A percentile compares a stretch with the other conserved stretches of the same genome.
phyloP scores from a whole-genome alignment of 2,113 vertebrate genomes.

The Oryzias javanicus region DNA sequence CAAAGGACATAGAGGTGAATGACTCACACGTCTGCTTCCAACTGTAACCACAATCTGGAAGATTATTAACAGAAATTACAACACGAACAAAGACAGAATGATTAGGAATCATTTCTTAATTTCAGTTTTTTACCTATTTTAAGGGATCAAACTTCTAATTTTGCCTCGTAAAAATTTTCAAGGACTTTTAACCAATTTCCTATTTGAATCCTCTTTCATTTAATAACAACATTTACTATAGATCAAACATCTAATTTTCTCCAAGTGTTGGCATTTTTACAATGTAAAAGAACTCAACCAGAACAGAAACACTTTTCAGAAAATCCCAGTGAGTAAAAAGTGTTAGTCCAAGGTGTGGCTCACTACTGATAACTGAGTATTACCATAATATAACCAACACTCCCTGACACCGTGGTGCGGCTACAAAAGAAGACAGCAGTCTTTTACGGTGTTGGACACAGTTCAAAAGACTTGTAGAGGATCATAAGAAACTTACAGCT shows the following conservation, averaged over 20 bases:
- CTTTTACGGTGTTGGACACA: neutral
- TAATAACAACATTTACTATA: neutral
- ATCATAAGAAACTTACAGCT: neutral
- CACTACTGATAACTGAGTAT: constrained; percentile 24
- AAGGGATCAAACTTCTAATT: neutral
- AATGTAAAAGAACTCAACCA: neutral
- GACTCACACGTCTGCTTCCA: constrained; percentile 9
- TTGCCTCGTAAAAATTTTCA: neutral
- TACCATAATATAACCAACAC: constrained; percentile 20
- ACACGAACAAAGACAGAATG: neutral
- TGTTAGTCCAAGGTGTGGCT: constrained; percentile 17
- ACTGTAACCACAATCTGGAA: constrained; percentile 1
- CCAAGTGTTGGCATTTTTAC: neutral
- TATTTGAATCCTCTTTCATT: neutral
- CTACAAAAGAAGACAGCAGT: neutral
- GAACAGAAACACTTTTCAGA: neutral
- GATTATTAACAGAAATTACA: constrained; percentile 35
- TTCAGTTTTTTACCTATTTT: neutral
- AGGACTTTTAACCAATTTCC: neutral
- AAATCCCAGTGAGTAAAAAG: neutral
- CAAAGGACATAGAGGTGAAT: neutral
- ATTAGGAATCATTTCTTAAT: neutral
- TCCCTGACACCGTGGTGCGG: neutral
- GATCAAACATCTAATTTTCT: neutral
- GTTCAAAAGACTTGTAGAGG: neutral